Percentiles rank a stretch among this genome's conserved stretches.
Conservation (phyloP, 2,797 vertebrate genomes). For the Ambastaia sidthimunki region DNA sequence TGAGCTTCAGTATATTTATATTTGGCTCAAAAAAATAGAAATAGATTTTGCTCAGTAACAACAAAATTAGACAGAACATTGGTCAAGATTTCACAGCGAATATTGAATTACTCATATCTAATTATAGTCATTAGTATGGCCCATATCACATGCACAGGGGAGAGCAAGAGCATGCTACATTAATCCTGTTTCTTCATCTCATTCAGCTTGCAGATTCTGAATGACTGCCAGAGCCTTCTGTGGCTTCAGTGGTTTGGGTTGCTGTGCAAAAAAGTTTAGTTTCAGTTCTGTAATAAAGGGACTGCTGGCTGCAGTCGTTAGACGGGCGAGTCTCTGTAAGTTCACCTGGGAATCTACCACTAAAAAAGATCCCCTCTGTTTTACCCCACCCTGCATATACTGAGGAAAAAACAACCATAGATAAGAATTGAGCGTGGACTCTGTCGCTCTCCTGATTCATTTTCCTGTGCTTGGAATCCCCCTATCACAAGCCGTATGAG, state of each 20-base stretch:
- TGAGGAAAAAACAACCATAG: slow-evolving; percentile 4
- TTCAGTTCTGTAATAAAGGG: slow-evolving; percentile 57
- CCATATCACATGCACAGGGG: background rate
- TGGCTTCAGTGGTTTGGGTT: slow-evolving; percentile 43
- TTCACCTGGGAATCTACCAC: slow-evolving; percentile 70
- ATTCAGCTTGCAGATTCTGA: slow-evolving; percentile 49
- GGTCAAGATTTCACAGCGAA: background rate
- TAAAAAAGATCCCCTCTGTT: slow-evolving; percentile 45
- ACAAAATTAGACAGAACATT: background rate
- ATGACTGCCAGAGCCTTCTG: slow-evolving; percentile 29
- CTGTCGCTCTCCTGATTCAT: slow-evolving; percentile 69
- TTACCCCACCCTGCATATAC: slow-evolving; percentile 19
- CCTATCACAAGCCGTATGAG: slow-evolving; percentile 68
- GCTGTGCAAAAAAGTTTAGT: slow-evolving; percentile 30
- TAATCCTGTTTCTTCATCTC: slow-evolving; percentile 24
- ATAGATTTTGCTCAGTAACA: background rate
- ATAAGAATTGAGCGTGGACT: slow-evolving; percentile 56
- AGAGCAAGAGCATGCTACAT: slow-evolving; percentile 11
- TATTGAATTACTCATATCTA: background rate
- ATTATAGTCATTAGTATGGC: slow-evolving; percentile 14
- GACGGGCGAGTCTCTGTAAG: slow-evolving; percentile 41
- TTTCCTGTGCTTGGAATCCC: slow-evolving; percentile 75
- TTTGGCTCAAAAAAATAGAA: too few species aligned
- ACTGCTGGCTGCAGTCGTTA: slow-evolving; percentile 47
- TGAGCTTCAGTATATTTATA: too few species aligned